Percentiles rank a stretch among this genome's conserved stretches.
Conservation (phyloP, 2,888 invertebrate genomes). For the Chelonus formosanus region DNA sequence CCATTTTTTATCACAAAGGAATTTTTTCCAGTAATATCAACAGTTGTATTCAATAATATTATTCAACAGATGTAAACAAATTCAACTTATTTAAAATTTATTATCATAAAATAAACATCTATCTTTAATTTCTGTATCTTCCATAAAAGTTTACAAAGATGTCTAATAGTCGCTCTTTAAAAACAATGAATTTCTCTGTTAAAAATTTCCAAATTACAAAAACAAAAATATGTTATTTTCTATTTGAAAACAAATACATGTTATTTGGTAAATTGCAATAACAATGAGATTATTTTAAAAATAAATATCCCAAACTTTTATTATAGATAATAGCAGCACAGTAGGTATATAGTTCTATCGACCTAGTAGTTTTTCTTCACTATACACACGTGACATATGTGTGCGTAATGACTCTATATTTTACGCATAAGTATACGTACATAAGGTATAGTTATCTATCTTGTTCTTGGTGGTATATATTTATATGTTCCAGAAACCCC, state of each 20-base stretch:
- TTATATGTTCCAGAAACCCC: conserved; percentile 26
- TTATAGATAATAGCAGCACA: background rate
- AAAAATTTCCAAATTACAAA: too few species aligned
- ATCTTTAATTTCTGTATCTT: too few species aligned
- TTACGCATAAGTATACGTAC: conserved; percentile 13
- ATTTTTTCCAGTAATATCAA: too few species aligned
- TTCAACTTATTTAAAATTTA: too few species aligned
- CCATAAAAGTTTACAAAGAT: too few species aligned
- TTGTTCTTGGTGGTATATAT: background rate
- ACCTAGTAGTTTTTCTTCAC: conserved; percentile 12
- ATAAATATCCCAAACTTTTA: conserved; percentile 12
- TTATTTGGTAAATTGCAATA: background rate
- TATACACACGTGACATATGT: conserved; percentile 3
- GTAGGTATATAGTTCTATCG: conserved; percentile 11
- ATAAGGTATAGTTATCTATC: conserved; percentile 23
- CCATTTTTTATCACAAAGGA: too few species aligned
- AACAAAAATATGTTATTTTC: too few species aligned
- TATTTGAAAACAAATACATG: background rate
- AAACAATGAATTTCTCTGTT: too few species aligned
- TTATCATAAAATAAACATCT: too few species aligned
- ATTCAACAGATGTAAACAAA: too few species aligned
- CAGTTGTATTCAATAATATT: too few species aligned
- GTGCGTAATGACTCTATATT: conserved; percentile 11
- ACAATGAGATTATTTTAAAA: background rate
- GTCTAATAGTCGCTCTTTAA: too few species aligned